Evolutionary conservation across 2,797 vertebrate genomes (phyloP).

Genomic region (Steatocranus sp.): DNA sequence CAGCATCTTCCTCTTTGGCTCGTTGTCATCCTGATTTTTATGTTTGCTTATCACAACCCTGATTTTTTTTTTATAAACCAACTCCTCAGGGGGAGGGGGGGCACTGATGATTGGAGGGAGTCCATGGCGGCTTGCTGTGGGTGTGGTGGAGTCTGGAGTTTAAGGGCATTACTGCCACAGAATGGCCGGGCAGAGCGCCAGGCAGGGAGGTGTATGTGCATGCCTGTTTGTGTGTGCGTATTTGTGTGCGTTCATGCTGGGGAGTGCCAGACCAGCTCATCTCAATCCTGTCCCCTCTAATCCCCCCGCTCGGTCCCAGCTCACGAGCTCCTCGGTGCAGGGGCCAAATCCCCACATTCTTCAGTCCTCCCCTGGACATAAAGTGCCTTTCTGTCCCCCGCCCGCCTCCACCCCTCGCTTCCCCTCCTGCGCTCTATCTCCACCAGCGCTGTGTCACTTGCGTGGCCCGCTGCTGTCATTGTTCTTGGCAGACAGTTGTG

Average conservation of each 20-base stretch:
- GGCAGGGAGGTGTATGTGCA: conserved; percentile 27
- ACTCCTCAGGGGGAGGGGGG: not conserved
- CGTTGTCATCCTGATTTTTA: conserved; percentile 1
- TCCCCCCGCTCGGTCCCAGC: conserved; percentile 58
- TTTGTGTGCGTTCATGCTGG: not conserved
- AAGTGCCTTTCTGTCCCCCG: conserved; percentile 53
- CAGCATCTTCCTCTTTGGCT: not conserved
- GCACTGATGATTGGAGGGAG: conserved; percentile 27
- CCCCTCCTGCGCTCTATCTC: conserved; percentile 28
- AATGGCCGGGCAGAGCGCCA: conserved; percentile 63
- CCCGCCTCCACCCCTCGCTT: not conserved
- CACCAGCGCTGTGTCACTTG: conserved; percentile 33
- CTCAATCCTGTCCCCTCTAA: conserved; percentile 64
- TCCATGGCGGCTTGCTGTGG: conserved; percentile 30
- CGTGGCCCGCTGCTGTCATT: conserved; percentile 40
- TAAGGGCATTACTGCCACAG: conserved; percentile 70
- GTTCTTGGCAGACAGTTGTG: conserved; percentile 46
- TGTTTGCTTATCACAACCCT: conserved; percentile 23
- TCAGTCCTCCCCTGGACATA: conserved; percentile 57
- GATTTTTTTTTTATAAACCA: not conserved
- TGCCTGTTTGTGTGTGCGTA: conserved; percentile 1
- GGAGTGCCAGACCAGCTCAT: conserved; percentile 62
- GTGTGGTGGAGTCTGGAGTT: conserved; percentile 66
- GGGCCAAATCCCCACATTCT: conserved; percentile 72
- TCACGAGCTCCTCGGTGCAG: conserved; percentile 59